Conservation (phyloP, 37 sponge, comb jelly and placozoan species). For the Halichondria panicea region DNA sequence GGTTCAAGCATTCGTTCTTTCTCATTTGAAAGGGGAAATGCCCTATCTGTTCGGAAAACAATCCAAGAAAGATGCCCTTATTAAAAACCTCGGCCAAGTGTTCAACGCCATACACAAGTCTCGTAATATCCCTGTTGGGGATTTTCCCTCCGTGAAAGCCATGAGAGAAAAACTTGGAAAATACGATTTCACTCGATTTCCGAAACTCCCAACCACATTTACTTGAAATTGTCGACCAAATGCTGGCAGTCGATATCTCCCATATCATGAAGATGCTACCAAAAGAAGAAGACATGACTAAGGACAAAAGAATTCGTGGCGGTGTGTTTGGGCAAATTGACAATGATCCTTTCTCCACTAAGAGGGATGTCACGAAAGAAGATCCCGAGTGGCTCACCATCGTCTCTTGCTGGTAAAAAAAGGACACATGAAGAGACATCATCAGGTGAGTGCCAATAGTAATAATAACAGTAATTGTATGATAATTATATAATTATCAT, state of each 20-base stretch:
- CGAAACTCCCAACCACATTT: conserved; percentile 71
- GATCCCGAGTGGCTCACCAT: too few species aligned
- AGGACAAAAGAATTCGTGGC: conserved; percentile 79
- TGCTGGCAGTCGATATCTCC: conserved; percentile 86
- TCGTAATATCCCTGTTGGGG: conserved; percentile 81
- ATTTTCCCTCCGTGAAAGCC: conserved; percentile 79
- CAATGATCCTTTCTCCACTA: conserved; percentile 79
- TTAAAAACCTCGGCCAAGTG: conserved; percentile 65
- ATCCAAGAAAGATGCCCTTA: conserved; percentile 86
- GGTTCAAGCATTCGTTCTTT: conserved; percentile 88
- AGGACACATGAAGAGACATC: too few species aligned
- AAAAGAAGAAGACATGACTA: conserved; percentile 76
- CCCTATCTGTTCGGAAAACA: conserved; percentile 89
- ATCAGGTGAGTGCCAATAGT: too few species aligned
- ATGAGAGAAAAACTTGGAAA: conserved; percentile 74
- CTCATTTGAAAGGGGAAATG: conserved; percentile 84
- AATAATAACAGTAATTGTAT: too few species aligned
- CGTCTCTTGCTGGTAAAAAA: too few species aligned
- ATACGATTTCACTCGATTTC: conserved; percentile 86
- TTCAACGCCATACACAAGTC: conserved; percentile 79
- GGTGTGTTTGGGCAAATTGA: conserved; percentile 79
- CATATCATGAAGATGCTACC: conserved; percentile 88
- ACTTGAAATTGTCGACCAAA: conserved; percentile 80
- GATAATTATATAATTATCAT: too few species aligned
- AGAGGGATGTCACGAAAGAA: conserved; percentile 50